phyloP scores from a whole-genome alignment of 37 sponge, comb jelly and placozoan genomes.

The Dysidea cf. avara region DNA sequence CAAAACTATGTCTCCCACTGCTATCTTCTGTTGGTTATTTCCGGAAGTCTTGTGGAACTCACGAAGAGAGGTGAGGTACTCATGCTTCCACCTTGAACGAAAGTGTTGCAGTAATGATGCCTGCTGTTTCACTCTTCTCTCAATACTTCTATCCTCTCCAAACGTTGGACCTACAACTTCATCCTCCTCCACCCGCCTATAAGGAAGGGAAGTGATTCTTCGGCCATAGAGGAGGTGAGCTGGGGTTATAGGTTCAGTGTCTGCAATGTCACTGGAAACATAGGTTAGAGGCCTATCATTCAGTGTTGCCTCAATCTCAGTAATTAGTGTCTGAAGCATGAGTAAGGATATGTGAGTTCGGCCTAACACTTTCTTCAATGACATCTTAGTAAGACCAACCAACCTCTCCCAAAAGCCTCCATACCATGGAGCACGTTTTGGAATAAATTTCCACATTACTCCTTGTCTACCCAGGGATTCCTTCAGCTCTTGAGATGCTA shows the following conservation, averaged over 20 bases:
- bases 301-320: slow-evolving; percentile 7
- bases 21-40: neutral
- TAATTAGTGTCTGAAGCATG: slow-evolving; percentile 7
- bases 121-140: slow-evolving; percentile 1
- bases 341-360: neutral
- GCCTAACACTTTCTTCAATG: neutral
- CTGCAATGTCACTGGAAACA: neutral
- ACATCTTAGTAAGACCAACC: neutral
- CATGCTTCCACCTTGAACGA: no score
- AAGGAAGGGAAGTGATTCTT: neutral
- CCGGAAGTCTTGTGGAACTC: slow-evolving; percentile 9
- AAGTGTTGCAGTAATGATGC: slow-evolving; percentile 18
- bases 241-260: no score
- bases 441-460: no score
- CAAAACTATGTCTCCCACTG: slow-evolving; percentile 22
- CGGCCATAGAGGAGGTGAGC: no score
- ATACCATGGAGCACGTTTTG: no score
- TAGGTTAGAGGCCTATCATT: no score
- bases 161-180: neutral
- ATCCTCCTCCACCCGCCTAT: neutral
- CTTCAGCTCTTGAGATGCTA: neutral
- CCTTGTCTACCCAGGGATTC: neutral
- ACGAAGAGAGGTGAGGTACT: no score
- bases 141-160: neutral
- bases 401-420: no score